These are phyloP conservation scores for Martes martes DNA, from an alignment of 2,113 vertebrate species.

Conservation along the genomic window DNA sequence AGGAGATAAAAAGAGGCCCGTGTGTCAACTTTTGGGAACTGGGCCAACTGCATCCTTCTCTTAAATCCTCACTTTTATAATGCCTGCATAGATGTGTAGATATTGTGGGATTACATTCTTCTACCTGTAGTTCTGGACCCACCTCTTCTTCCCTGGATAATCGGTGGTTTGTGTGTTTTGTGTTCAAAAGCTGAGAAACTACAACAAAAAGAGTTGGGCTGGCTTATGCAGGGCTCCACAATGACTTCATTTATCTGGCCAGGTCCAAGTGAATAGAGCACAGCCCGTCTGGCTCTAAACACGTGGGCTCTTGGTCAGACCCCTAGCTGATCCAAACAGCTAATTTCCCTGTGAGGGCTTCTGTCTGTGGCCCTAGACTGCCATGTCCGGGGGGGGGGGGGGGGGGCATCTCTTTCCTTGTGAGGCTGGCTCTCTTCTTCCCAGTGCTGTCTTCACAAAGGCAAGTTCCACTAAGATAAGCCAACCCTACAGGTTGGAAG, in stretches of 20 bases:
- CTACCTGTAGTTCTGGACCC: not conserved
- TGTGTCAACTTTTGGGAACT: slow-evolving; percentile 37
- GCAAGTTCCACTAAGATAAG: not conserved
- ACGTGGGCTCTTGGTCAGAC: slow-evolving; percentile 74
- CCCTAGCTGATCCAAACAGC: slow-evolving; percentile 63
- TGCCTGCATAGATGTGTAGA: not conserved
- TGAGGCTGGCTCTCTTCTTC: not conserved
- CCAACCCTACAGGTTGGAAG: slow-evolving; percentile 17
- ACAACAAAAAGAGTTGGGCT: slow-evolving; percentile 63
- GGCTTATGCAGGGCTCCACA: slow-evolving; percentile 76
- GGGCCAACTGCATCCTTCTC: not conserved
- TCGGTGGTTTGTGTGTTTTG: slow-evolving; percentile 76
- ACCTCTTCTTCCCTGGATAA: slow-evolving; percentile 40
- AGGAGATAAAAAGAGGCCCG: not conserved
- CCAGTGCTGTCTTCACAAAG: not conserved
- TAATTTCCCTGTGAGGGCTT: slow-evolving; percentile 42
- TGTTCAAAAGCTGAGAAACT: slow-evolving; percentile 58
- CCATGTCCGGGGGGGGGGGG: not conserved
- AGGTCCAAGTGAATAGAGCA: slow-evolving; percentile 74
- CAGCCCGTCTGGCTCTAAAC: slow-evolving; percentile 73
- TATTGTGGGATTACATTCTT: not conserved
- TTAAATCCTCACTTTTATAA: not conserved
- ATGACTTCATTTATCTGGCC: slow-evolving; percentile 83
- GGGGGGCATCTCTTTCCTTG: not conserved
- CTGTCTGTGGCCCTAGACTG: not conserved